Conservation (phyloP, 2,797 vertebrate genomes). For the Meriones psammophilus region DNA sequence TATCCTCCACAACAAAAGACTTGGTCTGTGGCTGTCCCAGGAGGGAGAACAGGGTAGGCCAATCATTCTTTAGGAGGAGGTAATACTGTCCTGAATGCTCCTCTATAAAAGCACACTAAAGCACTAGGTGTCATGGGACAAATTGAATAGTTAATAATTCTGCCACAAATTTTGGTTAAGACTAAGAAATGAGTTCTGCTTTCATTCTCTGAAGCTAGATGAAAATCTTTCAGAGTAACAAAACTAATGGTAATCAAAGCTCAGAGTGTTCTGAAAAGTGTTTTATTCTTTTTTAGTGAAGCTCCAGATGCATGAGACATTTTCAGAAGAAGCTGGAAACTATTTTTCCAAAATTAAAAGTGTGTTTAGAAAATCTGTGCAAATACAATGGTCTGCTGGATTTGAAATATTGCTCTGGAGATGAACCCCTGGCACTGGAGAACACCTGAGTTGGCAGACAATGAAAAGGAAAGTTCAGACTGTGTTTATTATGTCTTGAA, state of each 20-base stretch:
- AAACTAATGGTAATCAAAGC: conserved; percentile 52
- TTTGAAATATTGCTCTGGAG: conserved; percentile 79
- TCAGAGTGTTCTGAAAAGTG: conserved; percentile 57
- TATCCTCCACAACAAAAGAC: neutral
- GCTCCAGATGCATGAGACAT: conserved; percentile 49
- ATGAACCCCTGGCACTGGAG: conserved; percentile 66
- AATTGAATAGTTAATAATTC: conserved; percentile 38
- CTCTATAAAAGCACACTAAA: conserved; percentile 8
- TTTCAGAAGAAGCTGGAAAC: conserved; percentile 76
- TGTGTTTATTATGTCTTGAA: conserved; percentile 86
- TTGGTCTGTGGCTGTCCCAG: neutral
- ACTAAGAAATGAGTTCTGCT: conserved; percentile 21
- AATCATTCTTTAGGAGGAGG: neutral
- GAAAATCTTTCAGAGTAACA: conserved; percentile 60
- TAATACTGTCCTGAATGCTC: neutral
- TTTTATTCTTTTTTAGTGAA: conserved; percentile 67
- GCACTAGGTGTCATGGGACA: neutral
- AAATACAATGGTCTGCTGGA: conserved; percentile 81
- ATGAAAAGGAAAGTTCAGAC: conserved; percentile 74
- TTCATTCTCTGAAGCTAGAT: conserved; percentile 37
- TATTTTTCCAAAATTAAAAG: conserved; percentile 78
- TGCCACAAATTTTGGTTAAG: conserved; percentile 40
- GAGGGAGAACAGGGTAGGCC: neutral
- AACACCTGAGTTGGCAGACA: conserved; percentile 85
- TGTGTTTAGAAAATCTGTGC: conserved; percentile 68